Evolutionary conservation across 2,888 invertebrate species (phyloP).

Genomic region (Saturnia pavonia): DNA sequence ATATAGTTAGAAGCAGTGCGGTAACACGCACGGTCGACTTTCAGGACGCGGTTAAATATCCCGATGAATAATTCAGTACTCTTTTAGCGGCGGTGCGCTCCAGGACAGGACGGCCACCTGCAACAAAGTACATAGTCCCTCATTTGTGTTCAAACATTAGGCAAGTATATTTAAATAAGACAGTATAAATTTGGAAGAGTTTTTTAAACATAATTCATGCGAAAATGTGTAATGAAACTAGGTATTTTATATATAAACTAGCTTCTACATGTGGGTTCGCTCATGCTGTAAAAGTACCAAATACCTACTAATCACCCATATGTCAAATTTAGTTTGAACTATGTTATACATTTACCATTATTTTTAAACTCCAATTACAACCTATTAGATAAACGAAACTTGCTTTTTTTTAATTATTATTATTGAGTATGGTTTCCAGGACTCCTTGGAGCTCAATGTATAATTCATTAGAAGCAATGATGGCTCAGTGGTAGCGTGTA

Average conservation of each 20-base stretch:
- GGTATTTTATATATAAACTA: neutral
- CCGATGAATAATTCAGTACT: conserved; percentile 76
- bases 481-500: no score
- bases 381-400: no score
- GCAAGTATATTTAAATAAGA: conserved; percentile 24
- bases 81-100: conserved; percentile 65
- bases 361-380: no score
- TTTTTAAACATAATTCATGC: conserved; percentile 40
- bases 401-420: no score
- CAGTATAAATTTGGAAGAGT: conserved; percentile 47
- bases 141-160: conserved; percentile 54
- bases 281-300: no score
- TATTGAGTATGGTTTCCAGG: no score
- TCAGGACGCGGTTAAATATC: conserved; percentile 69
- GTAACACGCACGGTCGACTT: conserved; percentile 48
- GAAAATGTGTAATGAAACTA: neutral
- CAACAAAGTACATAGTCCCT: conserved; percentile 72
- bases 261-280: neutral
- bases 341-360: no score
- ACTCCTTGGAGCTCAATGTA: no score
- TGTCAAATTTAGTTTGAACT: no score
- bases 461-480: no score
- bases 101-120: conserved; percentile 66
- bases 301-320: no score
- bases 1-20: conserved; percentile 39